phyloP scores from a whole-genome alignment of 2,888 invertebrate genomes.

The Notocelia uddmanniana region DNA sequence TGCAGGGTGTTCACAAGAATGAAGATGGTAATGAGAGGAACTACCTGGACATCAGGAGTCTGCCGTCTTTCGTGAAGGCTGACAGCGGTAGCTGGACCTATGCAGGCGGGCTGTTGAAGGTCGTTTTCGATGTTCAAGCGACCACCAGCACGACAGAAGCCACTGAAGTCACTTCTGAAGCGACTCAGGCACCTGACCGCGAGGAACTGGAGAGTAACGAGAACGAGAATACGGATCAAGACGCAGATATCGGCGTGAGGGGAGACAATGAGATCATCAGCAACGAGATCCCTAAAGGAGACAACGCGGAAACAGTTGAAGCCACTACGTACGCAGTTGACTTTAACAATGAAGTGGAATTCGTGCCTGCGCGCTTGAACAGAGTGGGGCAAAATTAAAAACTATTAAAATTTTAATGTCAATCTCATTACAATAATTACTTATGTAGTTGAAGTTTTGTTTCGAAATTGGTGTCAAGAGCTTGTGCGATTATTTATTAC shows the following conservation, averaged over 20 bases:
- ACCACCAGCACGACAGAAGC: constrained; percentile 45
- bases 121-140: constrained; percentile 63
- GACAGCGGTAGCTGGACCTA: constrained; percentile 69
- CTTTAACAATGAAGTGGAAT: constrained; percentile 70
- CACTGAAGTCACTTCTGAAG: constrained; percentile 36
- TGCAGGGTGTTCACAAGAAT: constrained; percentile 66
- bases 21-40: constrained; percentile 52
- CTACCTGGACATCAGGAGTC: constrained; percentile 64
- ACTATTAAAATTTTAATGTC: background rate
- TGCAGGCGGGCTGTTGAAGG: constrained; percentile 60
- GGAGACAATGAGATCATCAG: constrained; percentile 57
- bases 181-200: constrained; percentile 52
- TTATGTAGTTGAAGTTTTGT: background rate
- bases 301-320: constrained; percentile 56
- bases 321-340: constrained; percentile 76
- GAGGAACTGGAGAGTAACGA: constrained; percentile 63
- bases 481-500: background rate
- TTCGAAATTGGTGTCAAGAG: background rate
- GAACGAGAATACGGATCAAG: constrained; percentile 45
- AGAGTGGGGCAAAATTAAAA: background rate
- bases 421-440: background rate
- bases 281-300: constrained; percentile 58
- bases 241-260: constrained; percentile 62
- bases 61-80: constrained; percentile 63
- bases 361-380: constrained; percentile 63